phyloP scores from a whole-genome alignment of 2,797 vertebrate species.

The Nannoperca australis region DNA sequence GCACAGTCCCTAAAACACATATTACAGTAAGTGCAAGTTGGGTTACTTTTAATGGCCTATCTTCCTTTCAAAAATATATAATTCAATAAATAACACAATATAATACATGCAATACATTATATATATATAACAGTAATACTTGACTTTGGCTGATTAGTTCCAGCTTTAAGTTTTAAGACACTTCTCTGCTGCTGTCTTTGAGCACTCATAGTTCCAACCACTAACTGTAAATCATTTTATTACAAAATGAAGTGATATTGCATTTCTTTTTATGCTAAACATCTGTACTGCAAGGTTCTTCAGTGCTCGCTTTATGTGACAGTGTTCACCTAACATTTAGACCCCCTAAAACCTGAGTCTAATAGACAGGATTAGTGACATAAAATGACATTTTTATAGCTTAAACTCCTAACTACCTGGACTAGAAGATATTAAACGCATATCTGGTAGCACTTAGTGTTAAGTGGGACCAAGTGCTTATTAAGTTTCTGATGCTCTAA shows the following conservation, averaged over 20 bases:
- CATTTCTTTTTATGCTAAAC: constrained; percentile 24
- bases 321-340: constrained; percentile 73
- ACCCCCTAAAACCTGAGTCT: constrained; percentile 81
- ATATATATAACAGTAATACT: not conserved
- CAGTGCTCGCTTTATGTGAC: constrained; percentile 64
- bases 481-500: constrained; percentile 84
- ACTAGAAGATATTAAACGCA: constrained; percentile 83
- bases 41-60: not conserved
- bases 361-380: constrained; percentile 87
- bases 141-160: not conserved
- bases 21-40: not conserved
- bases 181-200: not conserved
- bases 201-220: not conserved
- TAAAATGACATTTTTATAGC: constrained; percentile 85
- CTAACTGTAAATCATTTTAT: not conserved
- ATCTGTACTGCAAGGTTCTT: constrained; percentile 42
- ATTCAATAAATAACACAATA: not conserved
- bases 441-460: constrained; percentile 85
- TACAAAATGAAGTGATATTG: constrained; percentile 14
- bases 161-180: not conserved
- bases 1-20: constrained; percentile 7
- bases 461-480: constrained; percentile 86
- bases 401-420: constrained; percentile 80
- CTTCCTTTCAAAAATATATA: not conserved
- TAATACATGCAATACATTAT: not conserved